Conservation (phyloP, 2,113 vertebrate species). For the Chrysochloris asiatica region DNA sequence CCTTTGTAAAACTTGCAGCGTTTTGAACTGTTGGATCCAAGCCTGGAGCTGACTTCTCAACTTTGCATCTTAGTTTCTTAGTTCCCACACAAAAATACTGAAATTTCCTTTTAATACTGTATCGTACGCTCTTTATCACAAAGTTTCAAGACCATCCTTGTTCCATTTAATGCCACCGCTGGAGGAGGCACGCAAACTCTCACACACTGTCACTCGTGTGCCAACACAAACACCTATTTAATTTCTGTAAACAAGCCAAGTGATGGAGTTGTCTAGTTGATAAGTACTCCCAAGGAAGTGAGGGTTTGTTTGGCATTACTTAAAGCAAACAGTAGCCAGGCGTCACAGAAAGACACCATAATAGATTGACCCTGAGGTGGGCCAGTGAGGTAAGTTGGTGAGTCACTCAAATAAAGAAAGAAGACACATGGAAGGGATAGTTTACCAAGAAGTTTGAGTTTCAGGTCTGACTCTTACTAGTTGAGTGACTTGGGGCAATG, state of each 20-base stretch:
- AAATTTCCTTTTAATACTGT: neutral
- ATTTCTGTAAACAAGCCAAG: constrained; percentile 48
- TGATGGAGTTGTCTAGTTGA: neutral
- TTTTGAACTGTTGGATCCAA: neutral
- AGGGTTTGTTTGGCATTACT: constrained; percentile 34
- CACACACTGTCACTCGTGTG: constrained; percentile 44
- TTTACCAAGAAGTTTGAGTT: neutral
- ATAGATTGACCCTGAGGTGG: constrained; percentile 19
- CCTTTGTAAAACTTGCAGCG: neutral
- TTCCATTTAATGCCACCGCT: neutral
- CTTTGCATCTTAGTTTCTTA: neutral
- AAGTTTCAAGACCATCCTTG: neutral
- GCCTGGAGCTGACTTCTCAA: neutral
- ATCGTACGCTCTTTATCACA: neutral
- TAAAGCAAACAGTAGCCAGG: constrained; percentile 69
- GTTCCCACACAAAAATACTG: neutral
- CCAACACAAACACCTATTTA: constrained; percentile 46
- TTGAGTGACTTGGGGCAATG: neutral
- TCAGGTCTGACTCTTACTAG: neutral
- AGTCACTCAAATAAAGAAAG: constrained; percentile 17
- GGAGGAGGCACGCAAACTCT: constrained; percentile 12
- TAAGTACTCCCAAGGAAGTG: constrained; percentile 44
- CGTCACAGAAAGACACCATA: constrained; percentile 47
- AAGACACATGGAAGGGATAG: neutral
- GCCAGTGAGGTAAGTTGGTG: neutral